phyloP scores from a whole-genome alignment of 2,113 vertebrate species.

The Columbina picui region DNA sequence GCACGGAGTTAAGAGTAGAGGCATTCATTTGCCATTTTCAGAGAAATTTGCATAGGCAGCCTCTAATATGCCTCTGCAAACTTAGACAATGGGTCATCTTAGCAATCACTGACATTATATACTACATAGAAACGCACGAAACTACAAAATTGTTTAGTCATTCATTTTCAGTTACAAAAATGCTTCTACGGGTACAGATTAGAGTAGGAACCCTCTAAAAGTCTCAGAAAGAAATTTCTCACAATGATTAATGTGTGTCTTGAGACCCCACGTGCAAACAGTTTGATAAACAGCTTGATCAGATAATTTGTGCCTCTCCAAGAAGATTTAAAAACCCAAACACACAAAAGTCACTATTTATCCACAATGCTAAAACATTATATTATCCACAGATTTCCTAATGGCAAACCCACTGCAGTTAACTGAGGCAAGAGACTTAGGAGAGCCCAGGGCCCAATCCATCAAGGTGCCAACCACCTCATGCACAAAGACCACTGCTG shows the following conservation, averaged over 20 bases:
- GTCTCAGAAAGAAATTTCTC: not conserved
- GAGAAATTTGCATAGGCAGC: constrained; percentile 6
- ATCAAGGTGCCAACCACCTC: not conserved
- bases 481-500: accelerated
- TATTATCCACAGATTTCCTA: not conserved
- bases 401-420: not conserved
- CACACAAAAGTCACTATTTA: not conserved
- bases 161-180: not conserved
- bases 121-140: constrained; percentile 10
- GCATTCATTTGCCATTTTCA: constrained; percentile 38
- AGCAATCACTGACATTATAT: not conserved
- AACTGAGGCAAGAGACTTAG: not conserved
- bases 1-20: not conserved
- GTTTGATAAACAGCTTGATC: not conserved
- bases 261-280: not conserved
- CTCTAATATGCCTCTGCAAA: constrained; percentile 39
- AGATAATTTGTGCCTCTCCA: not conserved
- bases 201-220: not conserved
- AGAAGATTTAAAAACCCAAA: not conserved
- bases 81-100: constrained; percentile 17
- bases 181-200: not conserved
- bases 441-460: not conserved
- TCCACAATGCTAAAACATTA: not conserved
- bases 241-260: not conserved
- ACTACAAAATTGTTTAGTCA: not conserved